phyloP scores from a whole-genome alignment of 1,140 invertebrate genomes.

The Drosophila takahashii region DNA sequence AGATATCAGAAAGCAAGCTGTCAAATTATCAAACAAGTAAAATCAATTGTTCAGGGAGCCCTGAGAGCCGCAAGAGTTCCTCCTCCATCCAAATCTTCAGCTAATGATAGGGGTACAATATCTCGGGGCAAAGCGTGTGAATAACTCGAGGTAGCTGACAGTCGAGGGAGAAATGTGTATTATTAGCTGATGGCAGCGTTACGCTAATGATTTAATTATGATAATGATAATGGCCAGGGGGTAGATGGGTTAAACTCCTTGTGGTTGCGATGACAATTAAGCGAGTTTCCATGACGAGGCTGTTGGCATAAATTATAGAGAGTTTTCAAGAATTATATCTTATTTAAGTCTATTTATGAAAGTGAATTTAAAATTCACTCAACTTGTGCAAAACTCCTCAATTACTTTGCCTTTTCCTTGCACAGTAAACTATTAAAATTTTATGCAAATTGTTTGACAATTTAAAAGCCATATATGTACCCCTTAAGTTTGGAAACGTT shows the following conservation, averaged over 20 bases:
- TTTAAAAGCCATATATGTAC: slow-evolving; percentile 15
- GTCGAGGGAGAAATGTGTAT: slow-evolving; percentile 34
- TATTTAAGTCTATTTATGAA: no score
- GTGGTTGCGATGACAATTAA: slow-evolving; percentile 3
- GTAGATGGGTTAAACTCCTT: slow-evolving; percentile 11
- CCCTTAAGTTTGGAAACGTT: slow-evolving; percentile 6
- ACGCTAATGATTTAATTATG: slow-evolving; percentile 79
- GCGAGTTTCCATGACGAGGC: background rate
- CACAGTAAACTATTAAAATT: slow-evolving; percentile 17
- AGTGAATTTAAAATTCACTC: background rate
- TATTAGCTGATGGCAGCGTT: slow-evolving; percentile 34
- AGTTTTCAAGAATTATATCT: background rate
- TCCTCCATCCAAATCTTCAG: slow-evolving; percentile 42
- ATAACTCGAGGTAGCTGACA: slow-evolving; percentile 29
- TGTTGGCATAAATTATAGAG: background rate
- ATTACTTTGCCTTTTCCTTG: slow-evolving; percentile 7
- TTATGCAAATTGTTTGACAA: slow-evolving; percentile 34
- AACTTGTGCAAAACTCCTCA: background rate
- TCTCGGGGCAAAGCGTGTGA: slow-evolving; percentile 28
- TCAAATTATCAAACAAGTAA: slow-evolving; percentile 73
- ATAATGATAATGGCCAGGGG: slow-evolving; percentile 58
- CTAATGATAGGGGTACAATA: slow-evolving; percentile 70
- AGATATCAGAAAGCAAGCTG: slow-evolving; percentile 76
- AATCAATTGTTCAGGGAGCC: slow-evolving; percentile 61
- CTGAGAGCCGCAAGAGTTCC: slow-evolving; percentile 22